Evolutionary conservation across 1,140 invertebrate species (phyloP).

Genomic region (Diploscapter pachys): DNA sequence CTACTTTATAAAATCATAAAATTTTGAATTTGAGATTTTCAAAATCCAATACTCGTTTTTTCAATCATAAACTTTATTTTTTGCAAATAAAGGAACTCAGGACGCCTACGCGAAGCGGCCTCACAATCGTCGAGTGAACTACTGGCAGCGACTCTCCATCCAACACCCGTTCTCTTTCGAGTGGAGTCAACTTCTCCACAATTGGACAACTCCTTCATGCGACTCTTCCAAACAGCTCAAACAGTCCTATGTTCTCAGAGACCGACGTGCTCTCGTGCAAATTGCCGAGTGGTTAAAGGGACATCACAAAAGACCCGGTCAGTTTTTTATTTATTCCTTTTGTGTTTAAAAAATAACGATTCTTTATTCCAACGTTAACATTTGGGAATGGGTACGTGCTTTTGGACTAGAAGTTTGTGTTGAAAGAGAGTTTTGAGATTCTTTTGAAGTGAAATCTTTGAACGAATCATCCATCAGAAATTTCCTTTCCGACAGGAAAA

Average conservation of each 20-base stretch:
- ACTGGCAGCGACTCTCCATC: conserved; percentile 32
- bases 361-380: too few species aligned
- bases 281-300: conserved; percentile 14
- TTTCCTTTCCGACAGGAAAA: too few species aligned
- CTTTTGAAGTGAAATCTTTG: too few species aligned
- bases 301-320: neutral
- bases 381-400: too few species aligned
- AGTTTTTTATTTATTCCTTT: neutral
- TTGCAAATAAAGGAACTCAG: neutral
- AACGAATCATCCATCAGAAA: too few species aligned
- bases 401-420: too few species aligned
- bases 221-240: neutral
- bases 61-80: too few species aligned
- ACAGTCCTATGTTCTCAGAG: neutral
- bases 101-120: conserved; percentile 22
- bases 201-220: conserved; percentile 18
- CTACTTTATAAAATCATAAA: neutral
- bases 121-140: conserved; percentile 27
- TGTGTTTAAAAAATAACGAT: too few species aligned
- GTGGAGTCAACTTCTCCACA: conserved; percentile 16
- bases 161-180: conserved; percentile 33
- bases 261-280: conserved; percentile 1
- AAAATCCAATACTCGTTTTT: too few species aligned
- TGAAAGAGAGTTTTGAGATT: too few species aligned
- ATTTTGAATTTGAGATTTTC: too few species aligned